phyloP scores from a whole-genome alignment of 2,113 vertebrate genomes.

The Thymallus thymallus region DNA sequence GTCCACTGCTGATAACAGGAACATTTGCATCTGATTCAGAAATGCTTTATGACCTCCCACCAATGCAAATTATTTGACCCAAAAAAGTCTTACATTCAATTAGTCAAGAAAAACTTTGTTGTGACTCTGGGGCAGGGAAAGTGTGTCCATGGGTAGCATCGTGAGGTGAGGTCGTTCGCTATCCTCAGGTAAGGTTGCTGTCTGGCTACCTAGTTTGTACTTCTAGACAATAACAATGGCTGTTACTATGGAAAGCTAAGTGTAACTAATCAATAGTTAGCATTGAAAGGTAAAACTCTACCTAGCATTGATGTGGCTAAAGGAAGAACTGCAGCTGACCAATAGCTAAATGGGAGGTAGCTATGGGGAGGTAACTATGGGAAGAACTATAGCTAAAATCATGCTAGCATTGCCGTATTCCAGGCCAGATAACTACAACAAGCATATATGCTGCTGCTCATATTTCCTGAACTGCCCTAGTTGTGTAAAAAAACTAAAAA shows the following conservation, averaged over 20 bases:
- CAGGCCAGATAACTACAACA: neutral
- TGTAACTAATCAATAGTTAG: too few relatives aligned
- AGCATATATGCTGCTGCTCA: neutral
- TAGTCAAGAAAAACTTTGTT: conserved; percentile 47
- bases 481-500: neutral
- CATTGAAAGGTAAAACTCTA: too few relatives aligned
- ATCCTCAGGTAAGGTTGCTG: neutral
- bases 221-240: conserved; percentile 9
- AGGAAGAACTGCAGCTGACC: too few relatives aligned
- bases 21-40: conserved; percentile 79
- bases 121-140: conserved; percentile 23
- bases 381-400: too few relatives aligned
- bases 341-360: too few relatives aligned
- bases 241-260: too few relatives aligned
- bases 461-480: neutral
- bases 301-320: too few relatives aligned
- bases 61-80: conserved; percentile 72
- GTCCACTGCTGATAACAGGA: conserved; percentile 71
- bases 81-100: conserved; percentile 60
- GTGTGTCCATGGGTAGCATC: conserved; percentile 26
- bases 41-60: conserved; percentile 63
- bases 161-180: neutral
- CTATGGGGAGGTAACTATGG: too few relatives aligned
- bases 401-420: neutral
- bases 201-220: conserved; percentile 5